A percentile compares a stretch with the other conserved stretches of the same genome.
Conservation (phyloP, 2,113 vertebrate genomes). For the Heterochromis multidens region DNA sequence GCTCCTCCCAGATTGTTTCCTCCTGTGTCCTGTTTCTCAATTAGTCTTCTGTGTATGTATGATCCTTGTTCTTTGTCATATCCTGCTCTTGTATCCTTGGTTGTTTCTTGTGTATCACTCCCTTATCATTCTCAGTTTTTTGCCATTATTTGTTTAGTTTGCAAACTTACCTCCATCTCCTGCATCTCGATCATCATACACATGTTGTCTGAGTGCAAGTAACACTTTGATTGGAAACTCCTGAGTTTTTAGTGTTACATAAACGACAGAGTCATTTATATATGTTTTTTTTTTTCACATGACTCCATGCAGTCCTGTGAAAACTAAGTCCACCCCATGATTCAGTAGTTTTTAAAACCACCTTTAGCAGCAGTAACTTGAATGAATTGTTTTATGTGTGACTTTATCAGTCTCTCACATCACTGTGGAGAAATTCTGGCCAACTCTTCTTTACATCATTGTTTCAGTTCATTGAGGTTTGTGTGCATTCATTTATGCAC, state of each 20-base stretch:
- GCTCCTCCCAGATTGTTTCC: background rate
- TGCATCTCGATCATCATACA: background rate
- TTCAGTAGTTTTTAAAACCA: no score
- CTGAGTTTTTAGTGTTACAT: no score
- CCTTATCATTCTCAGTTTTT: background rate
- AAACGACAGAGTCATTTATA: background rate
- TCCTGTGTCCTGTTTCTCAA: background rate
- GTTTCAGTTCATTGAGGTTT: no score
- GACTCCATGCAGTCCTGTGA: background rate
- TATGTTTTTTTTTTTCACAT: fast-evolving
- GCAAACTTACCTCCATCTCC: background rate
- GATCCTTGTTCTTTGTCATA: background rate
- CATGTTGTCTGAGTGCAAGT: background rate
- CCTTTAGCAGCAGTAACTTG: no score
- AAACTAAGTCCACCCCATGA: no score
- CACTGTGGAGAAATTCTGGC: no score
- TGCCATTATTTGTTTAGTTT: background rate
- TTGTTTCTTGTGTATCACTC: background rate
- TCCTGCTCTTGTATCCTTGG: background rate
- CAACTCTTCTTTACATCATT: no score
- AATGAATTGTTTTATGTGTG: no score
- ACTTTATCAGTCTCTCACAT: no score
- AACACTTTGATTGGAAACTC: no score
- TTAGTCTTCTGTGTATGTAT: background rate
- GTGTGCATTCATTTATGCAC: no score